Percentiles rank a stretch among this genome's conserved stretches.
These are phyloP conservation scores for Sinopyrophorus schimmeli DNA, from an alignment of 2,888 invertebrate genomes.

Conservation along the genomic window DNA sequence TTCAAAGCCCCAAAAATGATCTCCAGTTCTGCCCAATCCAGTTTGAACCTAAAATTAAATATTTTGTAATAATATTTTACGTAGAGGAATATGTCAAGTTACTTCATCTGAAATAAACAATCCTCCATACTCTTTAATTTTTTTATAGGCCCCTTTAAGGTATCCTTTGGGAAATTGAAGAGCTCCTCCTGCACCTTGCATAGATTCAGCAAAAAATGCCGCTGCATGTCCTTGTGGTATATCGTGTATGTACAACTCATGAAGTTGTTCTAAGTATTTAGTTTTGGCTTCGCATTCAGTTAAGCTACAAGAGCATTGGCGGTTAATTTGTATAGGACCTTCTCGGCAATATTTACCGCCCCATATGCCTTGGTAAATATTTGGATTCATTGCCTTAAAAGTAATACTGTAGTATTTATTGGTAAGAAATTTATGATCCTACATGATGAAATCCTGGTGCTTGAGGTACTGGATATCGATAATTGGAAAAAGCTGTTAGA, in stretches of 20 bases:
- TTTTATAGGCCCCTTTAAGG: conserved; percentile 76
- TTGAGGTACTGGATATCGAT: conserved; percentile 76
- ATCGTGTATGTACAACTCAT: conserved; percentile 76
- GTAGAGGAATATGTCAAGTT: too few relatives aligned
- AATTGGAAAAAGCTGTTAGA: conserved; percentile 73
- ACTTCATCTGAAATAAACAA: conserved; percentile 91
- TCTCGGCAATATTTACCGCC: conserved; percentile 88
- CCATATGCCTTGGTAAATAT: conserved; percentile 89
- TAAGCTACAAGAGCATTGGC: conserved; percentile 66
- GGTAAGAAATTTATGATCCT: conserved; percentile 41
- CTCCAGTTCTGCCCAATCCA: conserved; percentile 94
- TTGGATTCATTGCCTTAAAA: conserved; percentile 82
- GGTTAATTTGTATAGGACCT: conserved; percentile 74
- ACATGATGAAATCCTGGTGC: conserved; percentile 78
- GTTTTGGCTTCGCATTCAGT: conserved; percentile 73
- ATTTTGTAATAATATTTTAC: background rate
- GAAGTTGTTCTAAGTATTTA: conserved; percentile 81
- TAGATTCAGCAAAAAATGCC: conserved; percentile 91
- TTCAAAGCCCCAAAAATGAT: conserved; percentile 96
- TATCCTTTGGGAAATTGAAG: conserved; percentile 92
- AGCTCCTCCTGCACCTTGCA: conserved; percentile 94
- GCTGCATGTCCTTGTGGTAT: conserved; percentile 80
- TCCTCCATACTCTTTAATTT: conserved; percentile 82
- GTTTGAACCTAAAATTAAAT: conserved; percentile 77
- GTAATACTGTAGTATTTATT: background rate